Conservation (phyloP, 2,888 invertebrate genomes). For the Fissipunctia ypsillon region DNA sequence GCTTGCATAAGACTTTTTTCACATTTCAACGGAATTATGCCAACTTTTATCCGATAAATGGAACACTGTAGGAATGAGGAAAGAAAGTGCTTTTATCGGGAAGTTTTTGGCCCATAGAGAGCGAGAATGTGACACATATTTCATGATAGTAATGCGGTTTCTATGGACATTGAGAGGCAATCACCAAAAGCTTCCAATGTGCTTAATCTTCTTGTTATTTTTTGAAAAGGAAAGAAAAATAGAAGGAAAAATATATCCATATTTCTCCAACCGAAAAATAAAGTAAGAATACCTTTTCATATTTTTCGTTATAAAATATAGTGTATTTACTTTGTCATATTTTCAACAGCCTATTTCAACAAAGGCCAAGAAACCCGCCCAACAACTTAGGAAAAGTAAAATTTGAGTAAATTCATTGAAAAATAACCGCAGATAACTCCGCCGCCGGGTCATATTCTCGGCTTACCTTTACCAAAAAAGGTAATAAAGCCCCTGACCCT, state of each 20-base stretch:
- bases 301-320: constrained; percentile 16
- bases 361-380: neutral
- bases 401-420: constrained; percentile 59
- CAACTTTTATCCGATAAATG: constrained; percentile 65
- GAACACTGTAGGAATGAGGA: constrained; percentile 51
- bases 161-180: constrained; percentile 40
- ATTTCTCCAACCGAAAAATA: neutral
- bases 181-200: constrained; percentile 30
- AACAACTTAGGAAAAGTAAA: constrained; percentile 43
- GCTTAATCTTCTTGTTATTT: constrained; percentile 43
- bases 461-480: constrained; percentile 76
- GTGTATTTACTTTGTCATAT: constrained; percentile 4
- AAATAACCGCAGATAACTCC: constrained; percentile 68
- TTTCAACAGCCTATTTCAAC: constrained; percentile 12
- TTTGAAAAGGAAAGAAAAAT: constrained; percentile 24
- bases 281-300: neutral
- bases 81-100: constrained; percentile 65
- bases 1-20: constrained; percentile 75
- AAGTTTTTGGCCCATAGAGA: constrained; percentile 56
- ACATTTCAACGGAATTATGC: constrained; percentile 68
- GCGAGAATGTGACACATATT: constrained; percentile 53
- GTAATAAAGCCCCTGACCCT: constrained; percentile 79
- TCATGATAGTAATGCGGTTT: constrained; percentile 51
- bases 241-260: constrained; percentile 21
- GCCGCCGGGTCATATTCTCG: constrained; percentile 64